These are phyloP conservation scores for Apamea monoglypha DNA, from an alignment of 2,888 invertebrate species.

Conservation along the genomic window DNA sequence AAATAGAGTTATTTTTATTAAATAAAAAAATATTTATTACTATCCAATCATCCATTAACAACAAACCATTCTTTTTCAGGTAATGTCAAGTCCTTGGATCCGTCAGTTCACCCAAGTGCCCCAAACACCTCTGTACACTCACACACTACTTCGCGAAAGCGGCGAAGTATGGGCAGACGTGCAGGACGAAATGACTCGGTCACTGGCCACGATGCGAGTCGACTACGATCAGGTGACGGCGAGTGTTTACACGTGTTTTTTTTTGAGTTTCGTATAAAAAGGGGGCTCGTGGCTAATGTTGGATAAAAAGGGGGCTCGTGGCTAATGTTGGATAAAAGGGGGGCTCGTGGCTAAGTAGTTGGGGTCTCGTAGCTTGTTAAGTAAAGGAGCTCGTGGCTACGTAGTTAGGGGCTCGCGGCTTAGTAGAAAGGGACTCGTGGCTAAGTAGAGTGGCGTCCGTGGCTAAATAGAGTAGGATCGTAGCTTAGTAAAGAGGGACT, in stretches of 20 bases:
- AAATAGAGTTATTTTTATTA: too few relatives aligned
- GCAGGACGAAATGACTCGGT: slow-evolving; percentile 99
- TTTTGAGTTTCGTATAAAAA: neutral
- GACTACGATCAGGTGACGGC: slow-evolving; percentile 96
- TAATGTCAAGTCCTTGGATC: slow-evolving; percentile 88
- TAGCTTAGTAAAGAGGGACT: too few relatives aligned
- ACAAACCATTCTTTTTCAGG: slow-evolving; percentile 69
- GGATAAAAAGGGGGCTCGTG: neutral
- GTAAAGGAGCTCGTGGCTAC: neutral
- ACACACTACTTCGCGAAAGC: slow-evolving; percentile 96
- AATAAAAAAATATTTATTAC: too few relatives aligned
- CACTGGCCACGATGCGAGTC: slow-evolving; percentile 99
- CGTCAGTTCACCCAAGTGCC: slow-evolving; percentile 96
- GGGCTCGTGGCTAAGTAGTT: neutral
- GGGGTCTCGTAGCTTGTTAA: neutral
- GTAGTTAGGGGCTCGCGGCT: neutral
- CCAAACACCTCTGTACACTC: slow-evolving; percentile 98
- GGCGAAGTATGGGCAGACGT: slow-evolving; percentile 99
- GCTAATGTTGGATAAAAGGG: neutral
- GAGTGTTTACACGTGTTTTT: slow-evolving; percentile 47
- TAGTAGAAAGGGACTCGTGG: neutral
- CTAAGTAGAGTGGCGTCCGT: neutral
- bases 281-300: neutral
- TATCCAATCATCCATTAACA: neutral
- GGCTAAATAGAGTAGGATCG: neutral